Conservation (phyloP, 2,113 vertebrate species). For the Delphinapterus leucas region DNA sequence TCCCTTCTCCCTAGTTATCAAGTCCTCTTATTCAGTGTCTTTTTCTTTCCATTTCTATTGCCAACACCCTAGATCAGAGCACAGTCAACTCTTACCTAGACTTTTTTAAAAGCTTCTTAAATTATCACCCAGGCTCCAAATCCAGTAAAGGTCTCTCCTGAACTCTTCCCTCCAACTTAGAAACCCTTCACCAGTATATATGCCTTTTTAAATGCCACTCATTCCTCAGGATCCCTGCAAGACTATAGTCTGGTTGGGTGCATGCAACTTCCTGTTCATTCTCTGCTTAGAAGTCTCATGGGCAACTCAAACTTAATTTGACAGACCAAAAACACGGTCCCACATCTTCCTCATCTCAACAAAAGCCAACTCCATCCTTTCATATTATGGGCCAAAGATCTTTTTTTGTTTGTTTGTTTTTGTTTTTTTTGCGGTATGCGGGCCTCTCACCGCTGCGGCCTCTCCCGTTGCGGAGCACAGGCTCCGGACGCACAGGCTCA, state of each 20-base stretch:
- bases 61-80: conserved; percentile 64
- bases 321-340: neutral
- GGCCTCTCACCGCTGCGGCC: no score
- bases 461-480: no score
- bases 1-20: conserved; percentile 45
- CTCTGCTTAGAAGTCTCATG: neutral
- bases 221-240: neutral
- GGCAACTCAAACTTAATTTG: neutral
- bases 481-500: no score
- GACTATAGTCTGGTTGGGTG: neutral
- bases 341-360: neutral
- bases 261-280: neutral
- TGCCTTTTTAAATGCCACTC: neutral
- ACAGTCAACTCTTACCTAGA: neutral
- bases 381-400: no score
- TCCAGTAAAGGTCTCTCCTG: neutral
- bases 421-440: no score
- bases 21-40: conserved; percentile 49
- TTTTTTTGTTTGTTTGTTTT: no score
- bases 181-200: neutral
- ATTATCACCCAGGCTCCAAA: neutral
- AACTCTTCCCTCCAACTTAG: neutral
- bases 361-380: neutral
- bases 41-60: conserved; percentile 65
- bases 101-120: conserved; percentile 42